These are phyloP conservation scores for Xenops minutus DNA, from an alignment of 2,797 vertebrate species.

Conservation along the genomic window DNA sequence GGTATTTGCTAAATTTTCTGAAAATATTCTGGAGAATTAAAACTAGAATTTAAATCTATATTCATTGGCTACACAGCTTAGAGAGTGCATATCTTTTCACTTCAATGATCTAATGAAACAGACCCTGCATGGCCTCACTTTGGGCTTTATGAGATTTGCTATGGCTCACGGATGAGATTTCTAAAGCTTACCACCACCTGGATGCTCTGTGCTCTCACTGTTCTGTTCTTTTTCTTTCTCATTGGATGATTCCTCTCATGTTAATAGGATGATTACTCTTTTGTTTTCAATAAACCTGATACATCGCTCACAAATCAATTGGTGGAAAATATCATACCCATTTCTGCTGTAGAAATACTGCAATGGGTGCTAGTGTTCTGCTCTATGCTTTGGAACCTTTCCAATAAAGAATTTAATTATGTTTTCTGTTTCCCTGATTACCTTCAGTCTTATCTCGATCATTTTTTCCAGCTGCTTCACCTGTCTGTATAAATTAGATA, in stretches of 20 bases:
- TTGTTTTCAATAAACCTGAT: background rate
- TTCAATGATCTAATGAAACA: background rate
- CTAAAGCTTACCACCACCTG: background rate
- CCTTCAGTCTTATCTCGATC: background rate
- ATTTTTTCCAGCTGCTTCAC: background rate
- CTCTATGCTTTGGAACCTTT: background rate
- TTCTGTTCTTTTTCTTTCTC: background rate
- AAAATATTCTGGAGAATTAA: background rate
- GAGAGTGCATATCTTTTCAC: background rate
- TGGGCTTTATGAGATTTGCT: background rate
- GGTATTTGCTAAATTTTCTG: background rate
- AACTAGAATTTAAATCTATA: background rate
- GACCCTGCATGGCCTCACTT: background rate
- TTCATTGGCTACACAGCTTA: background rate
- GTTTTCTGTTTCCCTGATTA: conserved; percentile 6
- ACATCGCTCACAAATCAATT: background rate
- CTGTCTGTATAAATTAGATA: background rate
- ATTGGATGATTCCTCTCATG: background rate
- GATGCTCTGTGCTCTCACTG: background rate
- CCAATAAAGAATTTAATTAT: background rate
- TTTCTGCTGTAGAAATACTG: background rate
- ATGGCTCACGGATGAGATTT: background rate
- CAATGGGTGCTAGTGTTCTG: background rate
- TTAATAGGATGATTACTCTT: background rate
- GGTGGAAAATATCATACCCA: background rate